Conservation (phyloP, 2,888 invertebrate species). For the Ernsta delagoae region DNA sequence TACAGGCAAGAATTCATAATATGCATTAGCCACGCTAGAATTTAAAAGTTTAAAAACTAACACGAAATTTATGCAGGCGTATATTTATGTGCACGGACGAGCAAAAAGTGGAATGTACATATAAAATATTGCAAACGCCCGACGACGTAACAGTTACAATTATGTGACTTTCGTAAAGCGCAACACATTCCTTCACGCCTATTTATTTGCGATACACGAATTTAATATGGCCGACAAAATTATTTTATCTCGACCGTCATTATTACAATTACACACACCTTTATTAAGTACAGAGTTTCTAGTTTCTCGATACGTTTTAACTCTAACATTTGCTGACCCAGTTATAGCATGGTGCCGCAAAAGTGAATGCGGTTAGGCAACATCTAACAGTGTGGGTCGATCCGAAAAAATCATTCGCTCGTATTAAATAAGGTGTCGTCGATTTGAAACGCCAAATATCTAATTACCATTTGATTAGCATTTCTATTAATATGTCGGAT, state of each 20-base stretch:
- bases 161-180: slow-evolving; percentile 63
- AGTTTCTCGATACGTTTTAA: slow-evolving; percentile 19
- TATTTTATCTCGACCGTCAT: slow-evolving; percentile 27
- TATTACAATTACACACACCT: slow-evolving; percentile 5
- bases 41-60: slow-evolving; percentile 15
- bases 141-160: slow-evolving; percentile 35
- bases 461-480: slow-evolving; percentile 24
- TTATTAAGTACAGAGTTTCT: not conserved
- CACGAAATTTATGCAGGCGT: slow-evolving; percentile 26
- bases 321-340: slow-evolving; percentile 32
- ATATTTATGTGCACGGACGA: slow-evolving; percentile 18
- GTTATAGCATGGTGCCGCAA: slow-evolving; percentile 34
- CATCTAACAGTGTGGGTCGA: slow-evolving; percentile 30
- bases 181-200: slow-evolving; percentile 66
- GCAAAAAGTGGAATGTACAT: slow-evolving; percentile 29
- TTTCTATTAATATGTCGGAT: slow-evolving; percentile 11
- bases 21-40: not conserved
- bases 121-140: slow-evolving; percentile 34
- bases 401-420: slow-evolving; percentile 18
- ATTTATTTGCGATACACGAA: slow-evolving; percentile 54
- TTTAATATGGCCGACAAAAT: slow-evolving; percentile 29
- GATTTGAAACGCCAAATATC: slow-evolving; percentile 8
- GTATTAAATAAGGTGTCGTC: slow-evolving; percentile 1
- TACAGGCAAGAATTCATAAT: not conserved
- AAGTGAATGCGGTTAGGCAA: slow-evolving; percentile 37